phyloP scores from a whole-genome alignment of 2,113 vertebrate genomes.

The Myodes glareolus region DNA sequence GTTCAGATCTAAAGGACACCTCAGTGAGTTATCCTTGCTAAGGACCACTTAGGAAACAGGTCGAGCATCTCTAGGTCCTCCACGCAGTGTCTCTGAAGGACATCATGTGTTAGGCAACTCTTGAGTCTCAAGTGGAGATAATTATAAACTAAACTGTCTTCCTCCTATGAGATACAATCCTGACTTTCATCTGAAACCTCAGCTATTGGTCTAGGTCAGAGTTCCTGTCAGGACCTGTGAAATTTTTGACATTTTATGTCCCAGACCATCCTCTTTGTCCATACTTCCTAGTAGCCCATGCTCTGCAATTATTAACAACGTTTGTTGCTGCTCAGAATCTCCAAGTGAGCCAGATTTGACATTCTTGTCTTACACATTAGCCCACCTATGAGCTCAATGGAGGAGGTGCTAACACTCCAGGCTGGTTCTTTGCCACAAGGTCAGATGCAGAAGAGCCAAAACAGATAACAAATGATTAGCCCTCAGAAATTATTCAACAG shows the following conservation, averaged over 20 bases:
- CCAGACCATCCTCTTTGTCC: background rate
- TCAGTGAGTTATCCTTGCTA: background rate
- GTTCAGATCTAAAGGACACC: background rate
- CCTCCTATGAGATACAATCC: background rate
- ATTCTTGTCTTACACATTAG: background rate
- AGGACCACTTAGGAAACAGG: conserved; percentile 2
- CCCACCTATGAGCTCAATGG: background rate
- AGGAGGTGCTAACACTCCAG: background rate
- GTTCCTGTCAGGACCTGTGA: background rate
- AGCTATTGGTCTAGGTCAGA: background rate
- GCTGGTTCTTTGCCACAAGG: background rate
- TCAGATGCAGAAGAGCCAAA: background rate
- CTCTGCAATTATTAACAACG: background rate
- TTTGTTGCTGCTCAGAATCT: background rate
- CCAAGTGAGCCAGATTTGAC: background rate
- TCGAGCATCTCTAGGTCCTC: background rate
- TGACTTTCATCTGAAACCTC: background rate
- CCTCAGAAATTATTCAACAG: conserved; percentile 19
- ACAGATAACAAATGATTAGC: background rate
- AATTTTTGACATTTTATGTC: background rate
- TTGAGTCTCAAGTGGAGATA: background rate
- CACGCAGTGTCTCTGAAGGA: background rate
- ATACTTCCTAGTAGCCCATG: background rate
- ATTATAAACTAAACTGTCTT: background rate
- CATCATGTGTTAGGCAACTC: background rate